These are phyloP conservation scores for Stomatorhinus ivindoensis DNA, from an alignment of 2,113 vertebrate species.

Conservation along the genomic window DNA sequence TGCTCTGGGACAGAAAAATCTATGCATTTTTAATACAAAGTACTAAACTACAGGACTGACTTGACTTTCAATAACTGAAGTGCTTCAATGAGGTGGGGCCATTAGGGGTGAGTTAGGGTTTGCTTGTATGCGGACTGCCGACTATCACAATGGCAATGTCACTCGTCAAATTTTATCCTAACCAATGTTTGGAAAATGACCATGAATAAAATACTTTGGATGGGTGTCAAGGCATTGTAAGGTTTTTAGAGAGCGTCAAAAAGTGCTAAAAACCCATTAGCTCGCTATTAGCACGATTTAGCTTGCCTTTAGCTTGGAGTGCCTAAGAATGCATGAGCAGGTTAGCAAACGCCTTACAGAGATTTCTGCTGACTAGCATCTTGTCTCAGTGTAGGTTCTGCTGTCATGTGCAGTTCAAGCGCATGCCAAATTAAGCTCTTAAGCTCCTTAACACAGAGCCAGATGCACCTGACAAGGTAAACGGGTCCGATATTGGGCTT, in stretches of 20 bases:
- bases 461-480: slow-evolving; percentile 10
- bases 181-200: not conserved
- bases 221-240: not conserved
- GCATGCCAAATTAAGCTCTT: not conserved
- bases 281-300: not conserved
- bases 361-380: not conserved
- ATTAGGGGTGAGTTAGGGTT: not conserved
- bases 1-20: not conserved
- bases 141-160: not conserved
- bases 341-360: not conserved
- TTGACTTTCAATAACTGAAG: not conserved
- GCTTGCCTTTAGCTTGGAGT: not conserved
- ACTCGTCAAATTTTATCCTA: not conserved
- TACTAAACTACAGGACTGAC: not conserved
- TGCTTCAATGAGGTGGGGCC: not conserved
- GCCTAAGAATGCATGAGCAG: not conserved
- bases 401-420: not conserved
- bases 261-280: not conserved
- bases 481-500: not conserved
- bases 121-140: not conserved
- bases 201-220: not conserved
- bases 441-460: not conserved
- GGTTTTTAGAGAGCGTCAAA: not conserved
- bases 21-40: not conserved
- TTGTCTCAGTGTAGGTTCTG: not conserved